Base-by-base conservation (phyloP, 2,888 invertebrate genomes). In the Caenorhabditis sinica region DNA sequence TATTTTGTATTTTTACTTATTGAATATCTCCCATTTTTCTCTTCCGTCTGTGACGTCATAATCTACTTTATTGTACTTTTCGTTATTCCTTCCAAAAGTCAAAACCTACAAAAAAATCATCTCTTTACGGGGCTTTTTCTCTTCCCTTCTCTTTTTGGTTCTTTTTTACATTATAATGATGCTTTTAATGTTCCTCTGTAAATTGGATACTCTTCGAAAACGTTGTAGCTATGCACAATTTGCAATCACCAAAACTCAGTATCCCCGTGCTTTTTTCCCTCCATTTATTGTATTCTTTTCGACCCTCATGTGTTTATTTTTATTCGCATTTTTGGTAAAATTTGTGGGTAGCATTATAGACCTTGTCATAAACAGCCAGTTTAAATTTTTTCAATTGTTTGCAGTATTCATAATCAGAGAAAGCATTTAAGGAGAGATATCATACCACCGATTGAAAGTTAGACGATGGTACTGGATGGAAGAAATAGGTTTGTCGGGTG, bases 181-280 rank as follows among this genome's bases (percentile, higher is more conserved):
- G n/a, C 20, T 49, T 25, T 53, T 23, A 17, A 15, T 8, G 6
- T 36, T 43, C 45, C 30, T 61, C 49, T 79, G 79, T 79, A 56
- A 71, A 71, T 60, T 58, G 43, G 69, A 69, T 61, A 2, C 13
- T 20, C 25, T 53, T 25, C 15, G 15, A 25, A 61, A 79, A 72
- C 72, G 79, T 72, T 65, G 79, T 79, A 79, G 79, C 33, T 79
- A 79, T 79, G 79, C 79, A 79, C 79, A 79, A 72, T 79, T 77
- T 65, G 58, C 28, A 49, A 66, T 56, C 53, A 33, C 30, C 63
- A 28, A 56, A 56, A 56, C 6, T 58, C 40, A 23, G 49, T 17
- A 28, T 77, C 68, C 66, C 75, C 23, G 66, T 75, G 66, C 43
- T 66, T 63, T 51, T 73, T 40, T 8, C 13, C 15, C n/a, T 72